Evolutionary conservation across 2,888 invertebrate genomes (phyloP).

Genomic region (Dasysyrphus albostriatus): DNA sequence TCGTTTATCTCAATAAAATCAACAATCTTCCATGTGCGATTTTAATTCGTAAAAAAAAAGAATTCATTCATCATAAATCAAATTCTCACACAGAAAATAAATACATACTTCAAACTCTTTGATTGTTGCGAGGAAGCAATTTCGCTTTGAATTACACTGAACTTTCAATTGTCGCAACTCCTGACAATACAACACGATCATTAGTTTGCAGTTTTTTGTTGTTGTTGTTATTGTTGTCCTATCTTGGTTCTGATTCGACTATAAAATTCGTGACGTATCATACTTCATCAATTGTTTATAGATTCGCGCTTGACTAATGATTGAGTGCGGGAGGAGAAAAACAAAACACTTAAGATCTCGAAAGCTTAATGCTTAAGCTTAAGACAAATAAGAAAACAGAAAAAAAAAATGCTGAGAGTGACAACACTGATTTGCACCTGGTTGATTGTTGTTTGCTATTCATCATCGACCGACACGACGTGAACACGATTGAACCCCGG

Average conservation of each 20-base stretch:
- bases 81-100: constrained; percentile 30
- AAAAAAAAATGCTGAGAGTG: not conserved
- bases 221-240: not conserved
- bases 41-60: constrained; percentile 22
- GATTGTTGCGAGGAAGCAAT: constrained; percentile 27
- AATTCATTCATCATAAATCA: constrained; percentile 34
- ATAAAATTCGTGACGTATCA: constrained; percentile 35
- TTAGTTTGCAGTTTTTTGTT: not conserved
- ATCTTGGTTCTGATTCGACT: not conserved
- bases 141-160: constrained; percentile 32
- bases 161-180: constrained; percentile 32
- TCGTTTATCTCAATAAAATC: constrained; percentile 27
- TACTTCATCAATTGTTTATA: constrained; percentile 27
- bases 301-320: constrained; percentile 9
- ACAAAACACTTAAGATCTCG: not conserved
- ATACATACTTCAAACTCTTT: not conserved
- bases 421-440: constrained; percentile 45
- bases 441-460: constrained; percentile 16
- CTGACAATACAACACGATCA: constrained; percentile 38
- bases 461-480: not conserved
- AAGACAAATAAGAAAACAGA: constrained; percentile 18
- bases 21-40: constrained; percentile 3
- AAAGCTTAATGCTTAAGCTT: not conserved
- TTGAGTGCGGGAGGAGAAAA: not conserved
- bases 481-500: constrained; percentile 3